Conservation (phyloP, 2,888 invertebrate genomes). For the Leucophenga maculata region DNA sequence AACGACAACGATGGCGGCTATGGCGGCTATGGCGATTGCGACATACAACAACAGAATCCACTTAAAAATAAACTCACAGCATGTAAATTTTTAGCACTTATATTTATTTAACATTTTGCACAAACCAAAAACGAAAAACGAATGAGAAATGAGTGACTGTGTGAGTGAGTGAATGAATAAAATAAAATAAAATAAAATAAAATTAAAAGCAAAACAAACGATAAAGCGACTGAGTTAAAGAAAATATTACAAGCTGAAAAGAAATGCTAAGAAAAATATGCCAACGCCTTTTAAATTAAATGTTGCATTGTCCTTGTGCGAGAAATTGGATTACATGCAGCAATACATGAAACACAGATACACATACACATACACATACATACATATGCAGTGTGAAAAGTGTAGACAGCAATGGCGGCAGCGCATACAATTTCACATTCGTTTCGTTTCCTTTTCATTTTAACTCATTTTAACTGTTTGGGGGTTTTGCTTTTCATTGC, state of each 20-base stretch:
- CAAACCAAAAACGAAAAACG: too few relatives aligned
- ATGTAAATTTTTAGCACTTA: slow-evolving; percentile 53
- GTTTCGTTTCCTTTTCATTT: too few relatives aligned
- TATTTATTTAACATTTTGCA: slow-evolving; percentile 52
- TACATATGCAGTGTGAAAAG: too few relatives aligned
- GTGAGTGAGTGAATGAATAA: too few relatives aligned
- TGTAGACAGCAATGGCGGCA: too few relatives aligned
- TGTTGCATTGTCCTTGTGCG: slow-evolving; percentile 48
- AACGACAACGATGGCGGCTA: too few relatives aligned
- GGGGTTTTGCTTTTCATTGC: neutral
- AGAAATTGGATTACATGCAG: slow-evolving; percentile 55
- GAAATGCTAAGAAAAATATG: slow-evolving; percentile 14
- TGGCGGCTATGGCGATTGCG: too few relatives aligned
- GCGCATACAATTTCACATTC: neutral
- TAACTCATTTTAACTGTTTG: too few relatives aligned
- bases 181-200: neutral
- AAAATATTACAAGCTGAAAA: too few relatives aligned
- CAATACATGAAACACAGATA: neutral
- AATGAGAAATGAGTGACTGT: too few relatives aligned
- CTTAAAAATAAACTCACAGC: slow-evolving; percentile 57
- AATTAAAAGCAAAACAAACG: neutral
- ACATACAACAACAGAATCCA: slow-evolving; percentile 53
- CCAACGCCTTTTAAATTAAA: slow-evolving; percentile 53
- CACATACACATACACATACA: too few relatives aligned
- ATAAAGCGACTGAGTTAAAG: neutral